phyloP scores from a whole-genome alignment of 2,888 invertebrate species.

The Alitta virens region DNA sequence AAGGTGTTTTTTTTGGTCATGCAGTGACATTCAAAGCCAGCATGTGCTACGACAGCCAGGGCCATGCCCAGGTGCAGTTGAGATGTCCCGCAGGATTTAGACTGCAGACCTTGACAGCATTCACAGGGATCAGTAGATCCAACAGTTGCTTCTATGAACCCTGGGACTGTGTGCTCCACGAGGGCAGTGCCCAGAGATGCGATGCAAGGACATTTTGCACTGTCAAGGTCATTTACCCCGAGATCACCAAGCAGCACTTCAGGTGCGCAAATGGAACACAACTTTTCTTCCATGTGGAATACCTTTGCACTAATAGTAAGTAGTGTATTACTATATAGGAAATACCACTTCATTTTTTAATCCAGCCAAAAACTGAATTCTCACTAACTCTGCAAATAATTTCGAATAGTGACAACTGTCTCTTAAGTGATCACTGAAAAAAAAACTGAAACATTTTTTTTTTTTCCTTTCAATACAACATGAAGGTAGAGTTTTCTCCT shows the following conservation, averaged over 20 bases:
- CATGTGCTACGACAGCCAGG: conserved; percentile 9
- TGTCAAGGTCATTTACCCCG: conserved; percentile 3
- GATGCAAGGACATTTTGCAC: conserved; percentile 3
- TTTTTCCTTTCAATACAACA: too few species aligned
- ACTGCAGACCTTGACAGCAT: conserved; percentile 9
- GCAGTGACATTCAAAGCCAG: conserved; percentile 10
- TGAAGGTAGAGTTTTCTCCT: too few species aligned
- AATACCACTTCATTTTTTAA: too few species aligned
- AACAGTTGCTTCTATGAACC: conserved; percentile 11
- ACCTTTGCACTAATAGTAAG: conserved; percentile 7
- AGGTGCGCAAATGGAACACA: conserved; percentile 5
- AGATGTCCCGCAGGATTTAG: conserved; percentile 6
- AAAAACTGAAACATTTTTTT: too few species aligned
- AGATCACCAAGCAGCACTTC: neutral
- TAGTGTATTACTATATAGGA: too few species aligned
- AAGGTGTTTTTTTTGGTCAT: too few species aligned
- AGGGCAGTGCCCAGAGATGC: conserved; percentile 1
- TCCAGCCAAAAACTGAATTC: too few species aligned
- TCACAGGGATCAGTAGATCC: conserved; percentile 9
- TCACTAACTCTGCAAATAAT: too few species aligned
- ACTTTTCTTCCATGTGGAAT: conserved; percentile 15
- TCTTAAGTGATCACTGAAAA: too few species aligned
- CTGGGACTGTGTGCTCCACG: conserved; percentile 16
- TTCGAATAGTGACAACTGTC: too few species aligned
- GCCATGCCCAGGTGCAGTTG: conserved; percentile 2